Evolutionary conservation across 2,888 invertebrate genomes (phyloP).

Genomic region (Ypsolopha scabrella): DNA sequence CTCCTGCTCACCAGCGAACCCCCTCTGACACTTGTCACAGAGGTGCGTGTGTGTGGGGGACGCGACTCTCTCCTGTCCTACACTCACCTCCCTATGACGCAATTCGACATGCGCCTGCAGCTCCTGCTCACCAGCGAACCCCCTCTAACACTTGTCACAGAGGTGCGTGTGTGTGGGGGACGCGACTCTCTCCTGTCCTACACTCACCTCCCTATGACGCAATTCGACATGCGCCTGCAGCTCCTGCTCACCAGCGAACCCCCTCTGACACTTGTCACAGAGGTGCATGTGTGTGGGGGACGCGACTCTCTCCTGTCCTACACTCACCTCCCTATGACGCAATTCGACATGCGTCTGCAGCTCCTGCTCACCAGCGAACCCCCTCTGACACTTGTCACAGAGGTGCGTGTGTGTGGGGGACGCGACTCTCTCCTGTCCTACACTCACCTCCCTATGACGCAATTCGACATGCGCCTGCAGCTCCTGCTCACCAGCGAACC

Average conservation of each 20-base stretch:
- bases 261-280: neutral
- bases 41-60: neutral
- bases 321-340: neutral
- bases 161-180: neutral
- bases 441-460: neutral
- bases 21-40: neutral
- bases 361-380: neutral
- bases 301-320: too few relatives aligned
- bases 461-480: neutral
- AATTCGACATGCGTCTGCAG: neutral
- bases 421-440: too few relatives aligned
- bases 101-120: neutral
- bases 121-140: neutral
- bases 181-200: too few relatives aligned
- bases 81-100: neutral
- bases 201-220: neutral
- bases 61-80: too few relatives aligned
- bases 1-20: neutral
- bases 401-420: neutral
- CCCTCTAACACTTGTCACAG: neutral
- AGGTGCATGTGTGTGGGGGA: neutral
- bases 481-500: neutral
- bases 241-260: neutral
- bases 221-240: neutral
- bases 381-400: neutral